Percentiles rank a stretch among this genome's conserved stretches.
Evolutionary conservation across 2,888 invertebrate species (phyloP).

Genomic region (Stenodera caucasica): DNA sequence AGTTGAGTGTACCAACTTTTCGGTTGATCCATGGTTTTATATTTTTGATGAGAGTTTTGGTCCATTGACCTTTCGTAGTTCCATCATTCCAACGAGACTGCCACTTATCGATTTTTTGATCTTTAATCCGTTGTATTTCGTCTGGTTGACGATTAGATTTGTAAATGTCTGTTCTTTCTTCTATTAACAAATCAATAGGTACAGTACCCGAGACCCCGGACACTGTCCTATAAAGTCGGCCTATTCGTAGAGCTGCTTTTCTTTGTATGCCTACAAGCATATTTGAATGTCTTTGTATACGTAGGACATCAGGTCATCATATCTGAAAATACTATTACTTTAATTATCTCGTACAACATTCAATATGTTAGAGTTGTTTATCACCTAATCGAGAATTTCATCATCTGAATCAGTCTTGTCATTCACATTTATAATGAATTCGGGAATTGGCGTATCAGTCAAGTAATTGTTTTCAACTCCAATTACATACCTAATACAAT

Average conservation of each 20-base stretch:
- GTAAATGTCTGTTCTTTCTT: constrained; percentile 3
- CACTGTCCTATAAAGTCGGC: neutral
- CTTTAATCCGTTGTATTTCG: neutral
- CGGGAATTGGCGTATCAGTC: too few relatives aligned
- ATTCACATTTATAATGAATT: too few relatives aligned
- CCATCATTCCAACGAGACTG: neutral
- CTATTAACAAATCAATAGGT: neutral
- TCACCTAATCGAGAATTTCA: too few relatives aligned
- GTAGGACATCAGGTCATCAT: too few relatives aligned
- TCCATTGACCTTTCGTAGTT: neutral
- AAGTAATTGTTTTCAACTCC: too few relatives aligned
- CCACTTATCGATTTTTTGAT: neutral
- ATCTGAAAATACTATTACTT: too few relatives aligned
- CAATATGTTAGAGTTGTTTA: too few relatives aligned
- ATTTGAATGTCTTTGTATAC: neutral
- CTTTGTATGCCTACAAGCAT: neutral
- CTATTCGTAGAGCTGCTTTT: neutral
- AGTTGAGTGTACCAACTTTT: neutral
- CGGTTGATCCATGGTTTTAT: neutral
- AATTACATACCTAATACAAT: too few relatives aligned
- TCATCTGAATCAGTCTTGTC: too few relatives aligned
- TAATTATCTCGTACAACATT: too few relatives aligned
- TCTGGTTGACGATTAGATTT: neutral
- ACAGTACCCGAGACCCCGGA: neutral
- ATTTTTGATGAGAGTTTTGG: neutral